These are phyloP conservation scores for Danio rerio DNA, from an alignment of 2,113 vertebrate species.

Conservation along the genomic window DNA sequence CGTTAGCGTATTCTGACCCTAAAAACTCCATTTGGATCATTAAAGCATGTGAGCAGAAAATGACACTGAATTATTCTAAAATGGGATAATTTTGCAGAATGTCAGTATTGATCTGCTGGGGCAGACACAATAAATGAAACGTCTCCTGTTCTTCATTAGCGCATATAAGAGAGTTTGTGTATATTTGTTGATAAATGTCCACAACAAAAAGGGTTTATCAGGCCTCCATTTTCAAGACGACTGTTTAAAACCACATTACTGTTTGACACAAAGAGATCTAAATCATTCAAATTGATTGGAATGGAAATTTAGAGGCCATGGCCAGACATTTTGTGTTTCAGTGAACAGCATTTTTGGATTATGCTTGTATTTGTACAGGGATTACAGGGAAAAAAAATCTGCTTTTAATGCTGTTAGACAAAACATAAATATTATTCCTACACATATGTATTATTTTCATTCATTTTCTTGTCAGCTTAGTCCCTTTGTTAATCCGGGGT, in stretches of 20 bases:
- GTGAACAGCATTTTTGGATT: slow-evolving; percentile 2
- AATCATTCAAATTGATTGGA: slow-evolving; percentile 72
- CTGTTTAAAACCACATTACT: slow-evolving; percentile 66
- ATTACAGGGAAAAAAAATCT: background rate
- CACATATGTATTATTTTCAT: background rate
- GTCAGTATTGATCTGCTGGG: slow-evolving; percentile 35
- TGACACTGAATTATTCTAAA: slow-evolving; percentile 34
- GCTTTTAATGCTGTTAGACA: background rate
- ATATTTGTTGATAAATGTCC: background rate
- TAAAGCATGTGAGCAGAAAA: slow-evolving; percentile 11
- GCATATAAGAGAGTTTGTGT: background rate
- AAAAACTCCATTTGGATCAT: background rate
- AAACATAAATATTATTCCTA: background rate
- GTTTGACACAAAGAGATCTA: slow-evolving; percentile 54
- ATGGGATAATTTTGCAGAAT: slow-evolving; percentile 25
- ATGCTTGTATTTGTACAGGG: slow-evolving; percentile 42
- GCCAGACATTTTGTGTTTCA: background rate
- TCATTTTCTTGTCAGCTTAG: too few relatives aligned
- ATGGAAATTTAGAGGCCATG: slow-evolving; percentile 48
- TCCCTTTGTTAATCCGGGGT: too few relatives aligned
- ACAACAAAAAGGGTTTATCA: slow-evolving; percentile 50
- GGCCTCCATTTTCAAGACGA: slow-evolving; percentile 51
- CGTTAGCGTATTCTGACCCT: background rate
- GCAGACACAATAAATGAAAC: slow-evolving; percentile 26
- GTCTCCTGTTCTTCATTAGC: background rate